Evolutionary conservation across 2,113 vertebrate genomes (phyloP).

Genomic region (Tursiops truncatus): DNA sequence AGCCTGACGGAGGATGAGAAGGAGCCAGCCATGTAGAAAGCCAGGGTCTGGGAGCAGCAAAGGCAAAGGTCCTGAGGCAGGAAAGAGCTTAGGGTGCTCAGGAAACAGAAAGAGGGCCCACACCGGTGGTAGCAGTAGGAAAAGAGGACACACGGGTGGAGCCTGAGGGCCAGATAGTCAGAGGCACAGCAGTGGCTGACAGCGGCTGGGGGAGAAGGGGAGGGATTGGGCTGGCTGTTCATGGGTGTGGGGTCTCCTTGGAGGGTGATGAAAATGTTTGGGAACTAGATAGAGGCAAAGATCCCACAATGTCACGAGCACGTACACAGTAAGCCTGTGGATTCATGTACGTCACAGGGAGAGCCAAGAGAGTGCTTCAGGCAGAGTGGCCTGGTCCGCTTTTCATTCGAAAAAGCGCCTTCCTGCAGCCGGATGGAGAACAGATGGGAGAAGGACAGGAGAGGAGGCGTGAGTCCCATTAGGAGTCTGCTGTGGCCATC

Average conservation of each 20-base stretch:
- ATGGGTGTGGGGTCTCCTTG: not conserved
- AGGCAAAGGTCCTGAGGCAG: not conserved
- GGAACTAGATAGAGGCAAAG: not conserved
- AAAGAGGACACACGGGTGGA: not conserved
- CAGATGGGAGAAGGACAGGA: not conserved
- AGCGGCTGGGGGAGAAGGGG: not conserved
- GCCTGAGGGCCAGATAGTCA: not conserved
- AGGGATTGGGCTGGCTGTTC: not conserved
- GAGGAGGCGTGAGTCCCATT: not conserved
- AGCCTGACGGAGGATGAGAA: not conserved
- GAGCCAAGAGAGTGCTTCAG: not conserved
- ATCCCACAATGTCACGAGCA: not conserved
- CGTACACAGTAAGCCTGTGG: not conserved
- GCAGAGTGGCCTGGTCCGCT: not conserved
- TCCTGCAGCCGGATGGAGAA: not conserved
- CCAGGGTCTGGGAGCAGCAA: not conserved
- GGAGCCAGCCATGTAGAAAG: not conserved
- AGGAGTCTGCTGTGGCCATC: not conserved
- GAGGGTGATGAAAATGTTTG: not conserved
- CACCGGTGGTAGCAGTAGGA: not conserved
- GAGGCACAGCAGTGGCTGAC: not conserved
- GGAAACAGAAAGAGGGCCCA: not conserved
- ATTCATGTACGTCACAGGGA: not conserved
- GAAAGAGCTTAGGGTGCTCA: not conserved
- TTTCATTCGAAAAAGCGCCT: not conserved